Base-by-base conservation (phyloP, 2,888 invertebrate species). In the Uropetala carovei region DNA sequence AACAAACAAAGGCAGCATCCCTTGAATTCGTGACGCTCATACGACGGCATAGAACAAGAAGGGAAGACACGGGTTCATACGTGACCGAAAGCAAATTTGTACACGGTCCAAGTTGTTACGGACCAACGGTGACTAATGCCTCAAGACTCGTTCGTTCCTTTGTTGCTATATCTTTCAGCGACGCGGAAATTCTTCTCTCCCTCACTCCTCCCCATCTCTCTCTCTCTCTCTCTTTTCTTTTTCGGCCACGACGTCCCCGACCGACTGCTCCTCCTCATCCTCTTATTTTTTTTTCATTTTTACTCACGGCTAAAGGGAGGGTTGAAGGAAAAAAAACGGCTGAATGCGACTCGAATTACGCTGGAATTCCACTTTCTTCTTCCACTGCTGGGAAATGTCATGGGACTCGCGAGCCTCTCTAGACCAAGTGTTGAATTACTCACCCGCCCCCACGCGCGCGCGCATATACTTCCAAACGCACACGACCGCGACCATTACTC, bases 321-420 rank as follows among this genome's bases (percentile, higher is more conserved):
- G 1, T 43, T n/a, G n/a, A n/a, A 89, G 86, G 11, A 18, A 43
- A 64, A 30, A 59, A 60, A 27, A 30, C 18, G 16, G 18, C 22
- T 60, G 86, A 64, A 86, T 64, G 89, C 89, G 89, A 43, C 43
- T 64, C 89, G 89, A n/a, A 64, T 89, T 89, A 60, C 89, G 9
- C 13, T 43, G 89, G 68, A 89, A 89, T 89, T 89, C 89, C 89
- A 89, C 89, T 89, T 89, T 89, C 89, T 89, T 68, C 43, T 18
- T 18, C 83, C 14, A 16, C 82, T 16, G 0, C 30, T 30, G 86
- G 30, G 60, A 59, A 86, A 86, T 60, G 86, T 86, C 60, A 30
- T 14, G 86, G 8, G 43, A 9, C n/a, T 10, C 43, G 43, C 43
- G 43, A 43, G 43, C 43, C 43, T n/a, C 22, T 10, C 75, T 13